Evolutionary conservation across 2,888 invertebrate genomes (phyloP).

Genomic region (Celastrina argiolus): DNA sequence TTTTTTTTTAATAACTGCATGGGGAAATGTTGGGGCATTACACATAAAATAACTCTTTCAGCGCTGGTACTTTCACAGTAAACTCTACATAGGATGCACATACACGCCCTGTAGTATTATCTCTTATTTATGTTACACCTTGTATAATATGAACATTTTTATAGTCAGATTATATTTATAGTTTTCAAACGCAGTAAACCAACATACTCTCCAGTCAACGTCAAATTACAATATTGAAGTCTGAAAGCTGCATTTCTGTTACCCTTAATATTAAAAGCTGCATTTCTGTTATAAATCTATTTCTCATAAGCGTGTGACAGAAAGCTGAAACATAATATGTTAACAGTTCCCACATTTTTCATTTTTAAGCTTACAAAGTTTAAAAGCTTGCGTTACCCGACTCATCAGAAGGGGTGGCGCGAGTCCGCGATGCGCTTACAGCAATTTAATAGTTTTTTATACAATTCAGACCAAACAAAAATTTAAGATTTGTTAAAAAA

Average conservation of each 20-base stretch:
- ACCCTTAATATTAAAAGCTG: slow-evolving; percentile 5
- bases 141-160: too few relatives aligned
- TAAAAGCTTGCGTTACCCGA: slow-evolving; percentile 19
- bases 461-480: too few relatives aligned
- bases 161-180: neutral
- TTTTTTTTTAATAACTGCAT: too few relatives aligned
- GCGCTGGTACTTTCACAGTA: too few relatives aligned
- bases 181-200: neutral
- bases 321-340: slow-evolving; percentile 19
- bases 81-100: too few relatives aligned
- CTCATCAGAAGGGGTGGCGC: slow-evolving; percentile 13
- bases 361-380: slow-evolving; percentile 21
- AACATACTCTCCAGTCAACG: neutral
- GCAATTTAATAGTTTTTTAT: neutral
- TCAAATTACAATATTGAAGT: slow-evolving; percentile 18
- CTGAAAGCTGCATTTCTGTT: neutral
- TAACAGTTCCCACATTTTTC: slow-evolving; percentile 22
- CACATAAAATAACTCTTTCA: too few relatives aligned
- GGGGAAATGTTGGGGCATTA: too few relatives aligned
- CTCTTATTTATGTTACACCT: too few relatives aligned
- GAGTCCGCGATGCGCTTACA: neutral
- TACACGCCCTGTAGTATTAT: too few relatives aligned
- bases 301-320: slow-evolving; percentile 9
- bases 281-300: slow-evolving; percentile 7
- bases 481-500: too few relatives aligned